Percentiles rank a stretch among this genome's conserved stretches.
phyloP scores from a whole-genome alignment of 1,140 invertebrate species.

The Drosophila triauraria region DNA sequence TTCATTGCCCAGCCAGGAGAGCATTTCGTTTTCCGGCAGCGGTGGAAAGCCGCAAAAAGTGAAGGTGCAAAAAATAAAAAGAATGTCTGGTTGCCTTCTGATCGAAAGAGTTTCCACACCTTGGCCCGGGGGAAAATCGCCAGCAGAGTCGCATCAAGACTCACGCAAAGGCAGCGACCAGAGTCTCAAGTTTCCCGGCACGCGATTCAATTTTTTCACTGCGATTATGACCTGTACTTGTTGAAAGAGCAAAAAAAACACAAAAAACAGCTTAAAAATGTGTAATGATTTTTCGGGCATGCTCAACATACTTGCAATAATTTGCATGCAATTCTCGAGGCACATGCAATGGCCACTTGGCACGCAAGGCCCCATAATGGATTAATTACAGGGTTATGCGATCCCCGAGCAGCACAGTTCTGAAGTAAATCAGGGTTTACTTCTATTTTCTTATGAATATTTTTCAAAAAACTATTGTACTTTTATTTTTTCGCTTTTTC shows the following conservation, averaged over 20 bases:
- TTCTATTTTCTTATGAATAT: background rate
- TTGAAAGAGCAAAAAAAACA: conserved; percentile 22
- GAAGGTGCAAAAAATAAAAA: conserved; percentile 14
- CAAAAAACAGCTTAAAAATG: conserved; percentile 44
- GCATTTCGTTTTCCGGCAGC: conserved; percentile 4
- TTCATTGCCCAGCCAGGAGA: conserved; percentile 31
- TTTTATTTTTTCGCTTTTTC: no score
- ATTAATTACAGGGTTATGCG: conserved; percentile 69
- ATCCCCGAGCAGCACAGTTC: conserved; percentile 5
- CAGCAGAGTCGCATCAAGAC: conserved; percentile 16
- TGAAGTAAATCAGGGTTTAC: no score
- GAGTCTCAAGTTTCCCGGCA: conserved; percentile 59
- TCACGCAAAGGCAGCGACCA: conserved; percentile 45
- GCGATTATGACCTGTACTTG: conserved; percentile 74
- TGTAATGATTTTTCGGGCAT: conserved; percentile 67
- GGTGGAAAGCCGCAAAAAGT: conserved; percentile 1
- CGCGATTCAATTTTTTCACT: conserved; percentile 51
- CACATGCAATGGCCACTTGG: conserved; percentile 58
- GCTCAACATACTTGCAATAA: conserved; percentile 74
- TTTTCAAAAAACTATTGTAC: background rate
- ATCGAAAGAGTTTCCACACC: conserved; percentile 42
- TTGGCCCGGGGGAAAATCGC: conserved; percentile 30
- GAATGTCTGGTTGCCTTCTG: conserved; percentile 25
- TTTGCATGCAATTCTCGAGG: conserved; percentile 68
- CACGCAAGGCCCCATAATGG: conserved; percentile 70